Base-by-base conservation (phyloP, 1,140 invertebrate genomes). In the Cydia splendana region DNA sequence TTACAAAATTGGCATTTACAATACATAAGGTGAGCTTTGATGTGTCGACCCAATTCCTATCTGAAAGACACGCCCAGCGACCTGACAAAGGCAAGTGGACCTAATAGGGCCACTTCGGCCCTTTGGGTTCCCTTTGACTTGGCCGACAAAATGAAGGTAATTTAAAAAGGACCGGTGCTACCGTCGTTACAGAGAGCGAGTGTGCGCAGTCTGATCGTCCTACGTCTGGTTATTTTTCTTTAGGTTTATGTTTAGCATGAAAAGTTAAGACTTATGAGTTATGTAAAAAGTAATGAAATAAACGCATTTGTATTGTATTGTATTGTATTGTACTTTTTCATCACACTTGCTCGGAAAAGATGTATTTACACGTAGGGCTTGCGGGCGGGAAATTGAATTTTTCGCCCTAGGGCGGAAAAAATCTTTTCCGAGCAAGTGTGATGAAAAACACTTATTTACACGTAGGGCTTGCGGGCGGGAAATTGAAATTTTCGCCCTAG, bases 11-110 rank as follows among this genome's bases (percentile, higher is more conserved):
- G 67, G 67, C 30, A 71, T 71, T 71, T 71, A 34, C 65, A 71
- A n/a, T 71, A 71, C 38, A 71, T 71, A 71, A 71, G 67, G 30
- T 42, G 9, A 67, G 28, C 74, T 75, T 75, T 75, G 74, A 75
- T 75, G 51, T 75, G 48, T 53, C 76, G 76, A 67, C 76, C 76
- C 76, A 77, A 77, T 75, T 77, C 38, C 62, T 77, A 74, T 77
- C 76, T 77, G 51, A 75, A 75, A 77, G 76, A 77, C 76, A 74
- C 53, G 76, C 65, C 67, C 42, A 34, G 20, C 42, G 67, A 20
- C 69, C 20, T 71, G 67, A 69, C 65, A 69, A 76, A 67, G 65
- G 65, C 24, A 53, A 38, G 45, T 67, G 65, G 62, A 28, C 65
- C 67, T 77, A 77, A 73, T 77, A 77, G 51, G 76, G 51, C 48